Evolutionary conservation across 2,888 invertebrate genomes (phyloP).

Genomic region (Agrotis segetum): DNA sequence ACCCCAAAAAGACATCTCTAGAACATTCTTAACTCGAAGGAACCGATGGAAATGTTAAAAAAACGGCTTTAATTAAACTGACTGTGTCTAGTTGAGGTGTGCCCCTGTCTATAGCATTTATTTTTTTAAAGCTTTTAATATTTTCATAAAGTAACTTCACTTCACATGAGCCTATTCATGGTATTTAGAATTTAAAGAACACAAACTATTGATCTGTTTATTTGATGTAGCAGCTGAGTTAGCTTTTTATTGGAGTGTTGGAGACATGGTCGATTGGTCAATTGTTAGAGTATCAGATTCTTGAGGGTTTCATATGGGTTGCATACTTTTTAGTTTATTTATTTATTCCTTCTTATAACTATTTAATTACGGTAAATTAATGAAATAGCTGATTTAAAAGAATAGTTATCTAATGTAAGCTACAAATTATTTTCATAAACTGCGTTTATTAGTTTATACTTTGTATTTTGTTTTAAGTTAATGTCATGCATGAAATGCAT

Average conservation of each 20-base stretch:
- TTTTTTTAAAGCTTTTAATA: constrained; percentile 70
- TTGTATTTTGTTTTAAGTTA: constrained; percentile 35
- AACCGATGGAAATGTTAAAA: constrained; percentile 6
- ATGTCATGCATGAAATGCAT: constrained; percentile 65
- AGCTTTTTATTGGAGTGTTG: constrained; percentile 57
- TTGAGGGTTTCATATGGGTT: constrained; percentile 57
- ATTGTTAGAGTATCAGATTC: constrained; percentile 68
- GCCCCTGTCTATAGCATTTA: constrained; percentile 62
- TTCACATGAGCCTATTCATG: constrained; percentile 60
- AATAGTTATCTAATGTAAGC: constrained; percentile 31
- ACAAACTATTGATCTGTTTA: constrained; percentile 50
- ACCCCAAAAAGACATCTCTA: constrained; percentile 45
- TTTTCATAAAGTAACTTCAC: constrained; percentile 60
- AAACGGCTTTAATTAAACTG: constrained; percentile 18
- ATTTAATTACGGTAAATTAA: constrained; percentile 20
- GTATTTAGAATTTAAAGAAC: constrained; percentile 40
- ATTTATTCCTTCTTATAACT: constrained; percentile 13
- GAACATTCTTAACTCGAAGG: constrained; percentile 29
- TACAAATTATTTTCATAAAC: constrained; percentile 26
- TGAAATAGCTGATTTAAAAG: constrained; percentile 33
- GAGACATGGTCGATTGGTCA: constrained; percentile 73
- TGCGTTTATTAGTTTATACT: constrained; percentile 24
- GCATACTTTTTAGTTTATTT: constrained; percentile 49
- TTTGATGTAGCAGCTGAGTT: constrained; percentile 43
- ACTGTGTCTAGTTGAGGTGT: constrained; percentile 50